Base-by-base conservation (phyloP, 1,140 invertebrate genomes). In the Meloidogyne exigua region DNA sequence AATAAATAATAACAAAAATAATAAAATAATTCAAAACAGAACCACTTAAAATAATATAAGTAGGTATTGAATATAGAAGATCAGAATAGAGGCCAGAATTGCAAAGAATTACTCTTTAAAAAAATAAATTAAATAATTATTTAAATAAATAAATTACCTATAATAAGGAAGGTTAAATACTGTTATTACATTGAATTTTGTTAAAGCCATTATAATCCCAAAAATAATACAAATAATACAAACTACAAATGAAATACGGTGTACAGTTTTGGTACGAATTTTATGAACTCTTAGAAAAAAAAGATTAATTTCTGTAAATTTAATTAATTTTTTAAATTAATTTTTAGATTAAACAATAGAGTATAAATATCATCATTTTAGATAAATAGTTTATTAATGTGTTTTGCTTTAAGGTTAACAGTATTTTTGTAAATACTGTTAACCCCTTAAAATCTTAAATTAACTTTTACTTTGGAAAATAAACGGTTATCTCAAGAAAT, bases 41-140 rank as follows among this genome's bases (percentile, higher is more conserved):
- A 62, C 36, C 21, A 26, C 2, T 62, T 18, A 73, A 65, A 25
- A 73, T 64, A 62, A 73, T n/a, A 28, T 26, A 73, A 15, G 11
- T 4, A 23, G 71, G 44, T 9, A 36, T 32, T 25, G 57, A 23
- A 65, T 73, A 36, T 36, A 73, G 13, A 57, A 73, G 36, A 73
- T 73, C 71, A 28, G 72, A 64, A 32, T 73, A 73, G 18, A 73
- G 44, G 1, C 71, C 71, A 32, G 57, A 64, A 65, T 73, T 73
- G n/a, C 71, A 73, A 15, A 26, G 62, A 64, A 73, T 15, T 32
- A 25, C 15, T 25, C 71, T 73, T 21, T 26, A 73, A 36, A 25
- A 26, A 65, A 72, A 63, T 49, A 32, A 25, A 26, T 65, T 63
- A 73, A 73, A 28, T 26, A 25, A 72, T 10, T n/a, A 21, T n/a